Percentiles rank a stretch among this genome's conserved stretches.
These are phyloP conservation scores for Clarias magur DNA, from an alignment of 2,113 vertebrate species.

Conservation along the genomic window DNA sequence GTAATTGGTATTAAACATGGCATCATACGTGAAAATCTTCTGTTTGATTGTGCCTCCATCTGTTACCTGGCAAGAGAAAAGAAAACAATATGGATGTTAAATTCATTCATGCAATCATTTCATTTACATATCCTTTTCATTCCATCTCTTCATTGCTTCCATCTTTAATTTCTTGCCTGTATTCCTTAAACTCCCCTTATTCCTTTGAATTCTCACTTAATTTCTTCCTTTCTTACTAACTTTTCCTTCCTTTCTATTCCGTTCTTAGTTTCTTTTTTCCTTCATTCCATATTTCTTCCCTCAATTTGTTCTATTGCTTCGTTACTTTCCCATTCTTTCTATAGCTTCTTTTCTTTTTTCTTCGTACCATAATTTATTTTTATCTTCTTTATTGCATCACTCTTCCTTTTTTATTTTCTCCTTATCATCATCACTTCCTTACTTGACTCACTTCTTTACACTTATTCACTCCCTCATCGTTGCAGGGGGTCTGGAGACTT, in stretches of 20 bases:
- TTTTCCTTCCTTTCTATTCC: not conserved
- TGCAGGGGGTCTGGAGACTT: no score
- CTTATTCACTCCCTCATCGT: no score
- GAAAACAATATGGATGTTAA: not conserved
- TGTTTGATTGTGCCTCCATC: constrained; percentile 97
- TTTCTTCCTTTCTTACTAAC: not conserved
- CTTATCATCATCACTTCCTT: no score
- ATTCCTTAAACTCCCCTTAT: not conserved
- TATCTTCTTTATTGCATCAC: no score
- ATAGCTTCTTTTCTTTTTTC: no score
- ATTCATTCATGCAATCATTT: not conserved
- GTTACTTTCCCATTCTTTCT: no score
- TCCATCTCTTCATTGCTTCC: not conserved
- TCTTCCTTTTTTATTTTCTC: no score
- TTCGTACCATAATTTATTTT: no score
- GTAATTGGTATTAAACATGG: constrained; percentile 98
- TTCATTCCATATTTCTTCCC: not conserved
- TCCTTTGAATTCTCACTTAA: not conserved
- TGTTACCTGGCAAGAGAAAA: constrained; percentile 80
- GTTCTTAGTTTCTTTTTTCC: not conserved
- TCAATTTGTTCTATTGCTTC: no score
- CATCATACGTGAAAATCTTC: constrained; percentile 97
- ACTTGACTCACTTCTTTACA: no score
- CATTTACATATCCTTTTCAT: not conserved
- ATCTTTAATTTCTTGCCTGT: no score